A percentile compares a stretch with the other conserved stretches of the same genome.
Conservation (phyloP, 1,140 invertebrate genomes). For the Heliothis virescens region DNA sequence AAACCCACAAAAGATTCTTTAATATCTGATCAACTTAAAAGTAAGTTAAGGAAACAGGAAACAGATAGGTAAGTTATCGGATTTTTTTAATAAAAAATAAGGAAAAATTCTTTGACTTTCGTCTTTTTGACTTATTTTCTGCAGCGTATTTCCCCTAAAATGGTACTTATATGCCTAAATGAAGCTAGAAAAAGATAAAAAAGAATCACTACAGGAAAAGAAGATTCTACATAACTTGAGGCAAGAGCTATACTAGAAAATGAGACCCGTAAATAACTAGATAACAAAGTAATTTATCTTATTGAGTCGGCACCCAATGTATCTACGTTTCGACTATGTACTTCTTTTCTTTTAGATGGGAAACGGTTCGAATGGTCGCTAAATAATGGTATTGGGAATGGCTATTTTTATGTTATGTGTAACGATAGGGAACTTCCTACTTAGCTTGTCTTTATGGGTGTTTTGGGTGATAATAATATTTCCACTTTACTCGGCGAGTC, state of each 20-base stretch:
- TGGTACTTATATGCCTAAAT: neutral
- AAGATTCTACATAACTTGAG: slow-evolving; percentile 7
- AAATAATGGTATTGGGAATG: slow-evolving; percentile 40
- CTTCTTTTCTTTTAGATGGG: slow-evolving; percentile 37
- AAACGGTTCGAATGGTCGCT: slow-evolving; percentile 25
- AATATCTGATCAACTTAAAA: too few relatives aligned
- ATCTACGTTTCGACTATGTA: slow-evolving; percentile 32
- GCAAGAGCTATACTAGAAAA: slow-evolving; percentile 34
- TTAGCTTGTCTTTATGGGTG: neutral
- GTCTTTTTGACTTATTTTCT: too few relatives aligned
- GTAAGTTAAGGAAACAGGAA: too few relatives aligned
- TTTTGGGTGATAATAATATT: neutral
- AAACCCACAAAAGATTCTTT: too few relatives aligned
- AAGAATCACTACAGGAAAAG: neutral
- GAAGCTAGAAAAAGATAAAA: neutral
- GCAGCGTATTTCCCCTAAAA: too few relatives aligned
- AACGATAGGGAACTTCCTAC: neutral
- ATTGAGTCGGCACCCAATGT: slow-evolving; percentile 43
- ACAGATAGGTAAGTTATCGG: too few relatives aligned
- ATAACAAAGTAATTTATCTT: slow-evolving; percentile 47
- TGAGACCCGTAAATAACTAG: slow-evolving; percentile 43
- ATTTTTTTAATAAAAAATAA: too few relatives aligned
- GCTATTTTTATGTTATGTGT: slow-evolving; percentile 25
- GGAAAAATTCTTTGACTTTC: too few relatives aligned
- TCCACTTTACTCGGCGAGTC: neutral